Conservation (phyloP, 2,797 vertebrate species). For the Tachyglossus aculeatus region DNA sequence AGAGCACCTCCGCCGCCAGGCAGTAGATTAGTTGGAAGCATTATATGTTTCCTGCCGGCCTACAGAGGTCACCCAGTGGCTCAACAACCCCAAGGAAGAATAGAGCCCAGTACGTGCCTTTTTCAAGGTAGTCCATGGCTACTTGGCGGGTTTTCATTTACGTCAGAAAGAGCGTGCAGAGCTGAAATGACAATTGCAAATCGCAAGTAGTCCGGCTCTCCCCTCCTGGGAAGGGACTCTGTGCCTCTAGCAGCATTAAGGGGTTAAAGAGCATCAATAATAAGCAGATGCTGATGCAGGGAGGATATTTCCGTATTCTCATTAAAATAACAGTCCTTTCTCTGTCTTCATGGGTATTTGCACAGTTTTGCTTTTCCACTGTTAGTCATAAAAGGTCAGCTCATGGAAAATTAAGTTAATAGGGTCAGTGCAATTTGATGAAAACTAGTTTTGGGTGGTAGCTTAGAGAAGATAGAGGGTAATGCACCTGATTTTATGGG, state of each 20-base stretch:
- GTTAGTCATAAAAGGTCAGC: conserved; percentile 79
- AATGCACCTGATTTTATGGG: conserved; percentile 76
- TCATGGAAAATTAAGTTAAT: conserved; percentile 80
- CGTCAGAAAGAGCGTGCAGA: conserved; percentile 16
- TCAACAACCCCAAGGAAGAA: no score
- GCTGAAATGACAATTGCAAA: conserved; percentile 52
- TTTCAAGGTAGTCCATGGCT: no score
- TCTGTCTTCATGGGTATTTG: conserved; percentile 79
- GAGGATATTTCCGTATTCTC: conserved; percentile 77
- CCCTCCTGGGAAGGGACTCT: conserved; percentile 4
- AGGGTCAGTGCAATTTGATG: conserved; percentile 79
- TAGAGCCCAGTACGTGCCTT: no score
- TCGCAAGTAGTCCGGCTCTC: conserved; percentile 36
- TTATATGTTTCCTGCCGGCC: no score
- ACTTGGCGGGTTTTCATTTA: conserved; percentile 13
- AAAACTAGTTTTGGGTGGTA: conserved; percentile 77
- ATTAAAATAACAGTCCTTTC: conserved; percentile 78
- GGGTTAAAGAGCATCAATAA: conserved; percentile 72
- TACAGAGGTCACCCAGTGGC: no score
- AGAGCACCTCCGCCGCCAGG: no score
- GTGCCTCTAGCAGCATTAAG: conserved; percentile 42
- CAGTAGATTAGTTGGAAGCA: no score
- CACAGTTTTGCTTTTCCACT: conserved; percentile 78
- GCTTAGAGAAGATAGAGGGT: conserved; percentile 70
- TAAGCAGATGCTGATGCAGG: conserved; percentile 71